Evolutionary conservation across 2,113 vertebrate genomes (phyloP).

Genomic region (Corythoichthys haematopterus): DNA sequence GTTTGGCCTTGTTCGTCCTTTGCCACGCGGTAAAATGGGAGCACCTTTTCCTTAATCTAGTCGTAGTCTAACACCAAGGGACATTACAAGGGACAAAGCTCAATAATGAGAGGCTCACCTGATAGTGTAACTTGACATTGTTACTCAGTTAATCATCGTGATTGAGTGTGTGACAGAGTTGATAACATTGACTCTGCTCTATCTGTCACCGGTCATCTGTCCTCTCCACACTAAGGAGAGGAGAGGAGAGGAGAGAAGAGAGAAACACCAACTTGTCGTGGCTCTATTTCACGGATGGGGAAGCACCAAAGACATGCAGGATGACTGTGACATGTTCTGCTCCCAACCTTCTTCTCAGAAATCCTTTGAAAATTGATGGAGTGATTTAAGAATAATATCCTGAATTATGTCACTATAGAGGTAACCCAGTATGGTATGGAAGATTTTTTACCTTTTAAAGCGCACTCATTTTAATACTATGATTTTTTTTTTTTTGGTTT

Average conservation of each 20-base stretch:
- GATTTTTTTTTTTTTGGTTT: too few relatives aligned
- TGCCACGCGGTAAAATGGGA: background rate
- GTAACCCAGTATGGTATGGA: too few relatives aligned
- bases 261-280: conserved; percentile 32
- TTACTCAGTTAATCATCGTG: conserved; percentile 35
- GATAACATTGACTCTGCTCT: conserved; percentile 34
- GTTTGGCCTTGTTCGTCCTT: background rate
- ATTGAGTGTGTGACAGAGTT: conserved; percentile 39
- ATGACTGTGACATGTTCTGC: conserved; percentile 36
- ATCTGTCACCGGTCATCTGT: conserved; percentile 25
- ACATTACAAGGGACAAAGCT: conserved; percentile 26
- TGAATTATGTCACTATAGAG: conserved; percentile 11
- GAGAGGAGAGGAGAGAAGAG: background rate
- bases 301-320: conserved; percentile 44
- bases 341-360: conserved; percentile 33
- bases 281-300: conserved; percentile 56
- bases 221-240: conserved; percentile 10
- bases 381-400: conserved; percentile 28
- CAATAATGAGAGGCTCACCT: conserved; percentile 21
- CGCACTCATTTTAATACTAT: too few relatives aligned
- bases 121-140: conserved; percentile 23
- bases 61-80: conserved; percentile 27
- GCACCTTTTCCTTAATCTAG: background rate
- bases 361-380: conserved; percentile 32
- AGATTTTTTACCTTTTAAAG: too few relatives aligned